Base-by-base conservation (phyloP, 2,113 vertebrate species). In the Sander lucioperca region DNA sequence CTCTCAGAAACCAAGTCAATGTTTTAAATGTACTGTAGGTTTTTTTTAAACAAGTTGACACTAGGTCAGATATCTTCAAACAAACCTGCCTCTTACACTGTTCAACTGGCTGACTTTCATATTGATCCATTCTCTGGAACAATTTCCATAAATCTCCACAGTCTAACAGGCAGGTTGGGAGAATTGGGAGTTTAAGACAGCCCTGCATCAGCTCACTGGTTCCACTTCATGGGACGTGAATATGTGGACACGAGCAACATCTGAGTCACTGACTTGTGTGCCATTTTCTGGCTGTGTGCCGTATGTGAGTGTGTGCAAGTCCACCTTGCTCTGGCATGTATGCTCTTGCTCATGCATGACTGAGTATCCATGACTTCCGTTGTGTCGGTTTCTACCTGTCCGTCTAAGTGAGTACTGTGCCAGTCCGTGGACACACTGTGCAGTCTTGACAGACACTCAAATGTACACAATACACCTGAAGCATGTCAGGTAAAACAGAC, bases 211-310 rank as follows among this genome's bases (percentile, higher is more conserved):
- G 47, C 75, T 82, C 75, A 36, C 80, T 36, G 81, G 85, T 92
- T 90, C 85, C 79, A 90, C 88, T 92, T 86, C 83, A 88, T 51
- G 80, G 82, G 30, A 77, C 30, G 30, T 89, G 81, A 81, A 84
- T 61, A 61, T 57, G 74, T 77, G 84, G 74, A 89, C 81, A 87
- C 62, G 33, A 85, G 83, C 51, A 71, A 64, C 80, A 48, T 51
- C 58, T 48, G 67, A 80, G 82, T 76, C 68, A 64, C 63, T 30
- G 68, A 56, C 72, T 53, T 69, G 51, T 33, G 77, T 48, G 85
- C 30, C 72, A 25, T 45, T 80, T 51, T 65, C 39, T 56, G 73
- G 59, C 13, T 73, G 43, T 66, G 54, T 75, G 81, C 14, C 16
- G 12, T 73, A 72, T 68, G 66, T 56, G 61, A 48, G 73, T 36